phyloP scores from a whole-genome alignment of 1,140 invertebrate species.

The Hylaeus volcanicus region DNA sequence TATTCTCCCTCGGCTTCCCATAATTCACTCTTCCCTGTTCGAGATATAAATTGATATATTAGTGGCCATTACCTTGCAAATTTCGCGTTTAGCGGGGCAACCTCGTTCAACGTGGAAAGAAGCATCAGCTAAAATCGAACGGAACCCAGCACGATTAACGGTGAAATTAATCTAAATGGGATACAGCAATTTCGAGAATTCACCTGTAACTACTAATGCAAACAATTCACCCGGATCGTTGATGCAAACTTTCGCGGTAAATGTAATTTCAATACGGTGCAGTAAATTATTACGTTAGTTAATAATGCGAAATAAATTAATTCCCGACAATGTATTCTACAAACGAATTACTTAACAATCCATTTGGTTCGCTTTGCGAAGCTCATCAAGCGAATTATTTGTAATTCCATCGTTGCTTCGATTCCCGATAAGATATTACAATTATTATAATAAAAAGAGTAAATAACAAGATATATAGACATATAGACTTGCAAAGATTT shows the following conservation, averaged over 20 bases:
- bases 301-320: not conserved
- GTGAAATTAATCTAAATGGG: not conserved
- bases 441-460: too few species aligned
- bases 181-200: not conserved
- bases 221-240: not conserved
- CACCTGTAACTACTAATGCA: not conserved
- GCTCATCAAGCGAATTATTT: not conserved
- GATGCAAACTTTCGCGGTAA: not conserved
- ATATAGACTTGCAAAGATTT: too few species aligned
- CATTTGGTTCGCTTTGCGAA: not conserved
- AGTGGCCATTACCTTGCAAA: slow-evolving; percentile 14
- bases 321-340: not conserved
- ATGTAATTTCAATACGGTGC: not conserved
- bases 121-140: not conserved
- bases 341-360: not conserved
- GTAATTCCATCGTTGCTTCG: not conserved
- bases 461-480: too few species aligned
- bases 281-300: not conserved
- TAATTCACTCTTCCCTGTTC: slow-evolving; percentile 25
- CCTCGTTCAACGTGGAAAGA: not conserved
- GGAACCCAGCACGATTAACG: not conserved
- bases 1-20: slow-evolving; percentile 15
- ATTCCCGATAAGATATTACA: not conserved
- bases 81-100: not conserved
- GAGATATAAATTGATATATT: slow-evolving; percentile 45